These are phyloP conservation scores for Aselliscus stoliczkanus DNA, from an alignment of 2,797 vertebrate species.

Conservation along the genomic window DNA sequence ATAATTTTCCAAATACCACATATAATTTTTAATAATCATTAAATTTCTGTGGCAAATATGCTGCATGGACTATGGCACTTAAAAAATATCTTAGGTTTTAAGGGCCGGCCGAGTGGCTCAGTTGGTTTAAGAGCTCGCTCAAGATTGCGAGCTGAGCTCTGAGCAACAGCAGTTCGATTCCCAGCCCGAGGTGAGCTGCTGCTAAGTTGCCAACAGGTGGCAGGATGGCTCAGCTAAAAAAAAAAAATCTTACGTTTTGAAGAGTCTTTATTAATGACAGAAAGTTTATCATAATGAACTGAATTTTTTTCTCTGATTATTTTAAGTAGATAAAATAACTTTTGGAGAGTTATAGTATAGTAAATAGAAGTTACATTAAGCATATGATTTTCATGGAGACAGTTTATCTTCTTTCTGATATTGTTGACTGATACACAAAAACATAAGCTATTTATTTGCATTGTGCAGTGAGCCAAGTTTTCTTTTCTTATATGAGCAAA, in stretches of 20 bases:
- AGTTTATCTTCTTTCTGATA: background rate
- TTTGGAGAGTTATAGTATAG: background rate
- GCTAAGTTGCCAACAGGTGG: too few relatives aligned
- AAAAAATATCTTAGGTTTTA: background rate
- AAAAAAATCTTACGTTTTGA: background rate
- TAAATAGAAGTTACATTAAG: background rate
- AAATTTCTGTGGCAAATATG: background rate
- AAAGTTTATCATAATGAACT: background rate
- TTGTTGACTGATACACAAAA: background rate
- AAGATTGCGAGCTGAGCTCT: too few relatives aligned
- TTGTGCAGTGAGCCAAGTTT: background rate
- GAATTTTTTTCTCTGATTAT: background rate
- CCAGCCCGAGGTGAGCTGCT: too few relatives aligned
- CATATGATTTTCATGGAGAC: background rate
- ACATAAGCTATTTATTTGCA: background rate
- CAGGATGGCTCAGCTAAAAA: too few relatives aligned
- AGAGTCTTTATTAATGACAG: background rate
- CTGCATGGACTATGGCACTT: background rate
- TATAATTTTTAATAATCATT: background rate
- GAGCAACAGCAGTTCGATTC: too few relatives aligned
- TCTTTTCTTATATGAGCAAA: background rate
- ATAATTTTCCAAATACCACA: background rate
- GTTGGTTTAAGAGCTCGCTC: too few relatives aligned
- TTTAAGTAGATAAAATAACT: background rate
- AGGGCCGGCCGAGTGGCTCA: too few relatives aligned